Percentiles rank a stretch among this genome's conserved stretches.
Conservation (phyloP, 2,888 invertebrate genomes). For the Volucella inflata region DNA sequence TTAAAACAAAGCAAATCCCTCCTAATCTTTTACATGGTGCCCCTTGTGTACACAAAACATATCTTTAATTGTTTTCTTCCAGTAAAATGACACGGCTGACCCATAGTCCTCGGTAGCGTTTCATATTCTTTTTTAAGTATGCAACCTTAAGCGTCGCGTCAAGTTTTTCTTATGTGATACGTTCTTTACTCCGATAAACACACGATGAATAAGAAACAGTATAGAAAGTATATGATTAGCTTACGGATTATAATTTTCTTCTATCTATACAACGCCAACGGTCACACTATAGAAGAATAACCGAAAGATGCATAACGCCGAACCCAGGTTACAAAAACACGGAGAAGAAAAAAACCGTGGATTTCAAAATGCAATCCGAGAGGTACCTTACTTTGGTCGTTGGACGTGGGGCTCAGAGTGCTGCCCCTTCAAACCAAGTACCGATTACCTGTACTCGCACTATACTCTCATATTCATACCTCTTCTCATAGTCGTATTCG, state of each 20-base stretch:
- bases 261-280: conserved; percentile 1
- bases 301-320: conserved; percentile 38
- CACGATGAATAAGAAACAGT: conserved; percentile 22
- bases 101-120: conserved; percentile 5
- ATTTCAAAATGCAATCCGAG: conserved; percentile 55
- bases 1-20: too few species aligned
- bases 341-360: conserved; percentile 24
- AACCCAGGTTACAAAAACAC: background rate
- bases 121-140: background rate
- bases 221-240: conserved; percentile 23
- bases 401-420: conserved; percentile 1
- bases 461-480: background rate
- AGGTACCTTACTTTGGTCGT: conserved; percentile 39
- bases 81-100: conserved; percentile 2
- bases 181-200: conserved; percentile 1
- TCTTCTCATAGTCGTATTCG: too few species aligned
- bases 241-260: conserved; percentile 41
- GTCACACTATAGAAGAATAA: conserved; percentile 22
- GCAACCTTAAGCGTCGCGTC: background rate
- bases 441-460: background rate
- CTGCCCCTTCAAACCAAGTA: conserved; percentile 30
- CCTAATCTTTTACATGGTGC: too few species aligned
- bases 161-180: background rate
- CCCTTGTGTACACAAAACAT: too few species aligned
- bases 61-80: too few species aligned